Evolutionary conservation across 2,797 vertebrate genomes (phyloP).

Genomic region (Nannoperca australis): DNA sequence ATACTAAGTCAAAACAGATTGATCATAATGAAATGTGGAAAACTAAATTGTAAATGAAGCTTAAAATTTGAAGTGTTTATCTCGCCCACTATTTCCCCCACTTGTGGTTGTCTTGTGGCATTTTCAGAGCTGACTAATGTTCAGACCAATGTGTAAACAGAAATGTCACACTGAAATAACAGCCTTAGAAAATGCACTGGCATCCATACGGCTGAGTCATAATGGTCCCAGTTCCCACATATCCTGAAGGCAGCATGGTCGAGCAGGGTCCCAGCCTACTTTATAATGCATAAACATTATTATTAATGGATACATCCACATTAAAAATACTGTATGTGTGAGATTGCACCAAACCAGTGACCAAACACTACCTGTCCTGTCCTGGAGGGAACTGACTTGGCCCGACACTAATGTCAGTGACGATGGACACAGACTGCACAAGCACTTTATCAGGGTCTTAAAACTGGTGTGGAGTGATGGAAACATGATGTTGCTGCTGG

Average conservation of each 20-base stretch:
- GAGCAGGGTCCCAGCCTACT: background rate
- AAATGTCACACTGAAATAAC: constrained; percentile 1
- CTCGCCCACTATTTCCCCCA: too few relatives aligned
- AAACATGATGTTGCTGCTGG: constrained; percentile 30
- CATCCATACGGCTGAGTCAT: constrained; percentile 28
- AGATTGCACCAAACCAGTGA: too few relatives aligned
- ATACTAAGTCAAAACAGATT: background rate
- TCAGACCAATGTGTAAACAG: background rate
- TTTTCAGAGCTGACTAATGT: constrained; percentile 1
- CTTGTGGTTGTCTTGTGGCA: background rate
- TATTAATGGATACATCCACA: background rate
- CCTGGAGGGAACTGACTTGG: background rate
- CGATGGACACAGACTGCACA: constrained; percentile 7
- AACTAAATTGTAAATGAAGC: background rate
- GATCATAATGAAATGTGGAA: background rate
- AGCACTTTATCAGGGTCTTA: constrained; percentile 33
- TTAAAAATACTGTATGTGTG: background rate
- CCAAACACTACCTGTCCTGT: background rate
- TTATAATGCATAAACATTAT: background rate
- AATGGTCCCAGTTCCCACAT: background rate
- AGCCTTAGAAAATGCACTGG: background rate
- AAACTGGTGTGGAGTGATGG: constrained; percentile 36
- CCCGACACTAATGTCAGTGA: background rate
- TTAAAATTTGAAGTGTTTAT: background rate
- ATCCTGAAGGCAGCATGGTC: constrained; percentile 25